A percentile compares a stretch with the other conserved stretches of the same genome.
Conservation (phyloP, 2,888 invertebrate species). For the Cordylochernes scorpioides region DNA sequence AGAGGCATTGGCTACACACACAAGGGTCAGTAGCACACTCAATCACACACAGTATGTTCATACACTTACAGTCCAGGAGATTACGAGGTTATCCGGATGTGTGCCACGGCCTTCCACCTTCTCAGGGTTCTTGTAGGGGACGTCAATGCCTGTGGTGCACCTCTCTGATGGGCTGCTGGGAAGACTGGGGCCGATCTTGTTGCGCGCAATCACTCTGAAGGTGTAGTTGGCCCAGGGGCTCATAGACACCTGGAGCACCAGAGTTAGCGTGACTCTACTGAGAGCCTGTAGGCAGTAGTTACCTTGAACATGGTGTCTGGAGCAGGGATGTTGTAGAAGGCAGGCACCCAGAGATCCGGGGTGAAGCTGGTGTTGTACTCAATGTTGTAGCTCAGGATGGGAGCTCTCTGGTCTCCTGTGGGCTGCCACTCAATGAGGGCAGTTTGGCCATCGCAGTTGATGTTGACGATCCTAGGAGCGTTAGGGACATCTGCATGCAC, state of each 20-base stretch:
- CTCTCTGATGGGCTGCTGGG: constrained; percentile 55
- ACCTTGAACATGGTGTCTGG: constrained; percentile 39
- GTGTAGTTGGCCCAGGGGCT: constrained; percentile 88
- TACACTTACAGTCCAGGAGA: constrained; percentile 70
- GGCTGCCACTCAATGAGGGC: constrained; percentile 63
- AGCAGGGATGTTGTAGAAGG: constrained; percentile 46
- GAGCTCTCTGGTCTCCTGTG: constrained; percentile 79
- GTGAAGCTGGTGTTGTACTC: constrained; percentile 82
- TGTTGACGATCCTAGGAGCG: constrained; percentile 37
- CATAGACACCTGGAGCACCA: constrained; percentile 30
- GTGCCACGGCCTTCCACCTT: constrained; percentile 70
- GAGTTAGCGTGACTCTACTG: too few species aligned
- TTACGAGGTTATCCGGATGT: constrained; percentile 62
- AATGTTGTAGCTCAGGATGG: constrained; percentile 62
- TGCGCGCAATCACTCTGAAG: constrained; percentile 69
- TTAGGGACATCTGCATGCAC: constrained; percentile 62
- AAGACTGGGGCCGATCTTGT: constrained; percentile 63
- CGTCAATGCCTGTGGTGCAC: constrained; percentile 59
- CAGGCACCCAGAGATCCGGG: constrained; percentile 64
- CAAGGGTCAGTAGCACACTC: too few species aligned
- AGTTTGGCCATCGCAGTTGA: constrained; percentile 39
- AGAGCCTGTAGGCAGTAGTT: not conserved
- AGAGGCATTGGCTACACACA: constrained; percentile 83
- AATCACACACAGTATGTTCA: too few species aligned
- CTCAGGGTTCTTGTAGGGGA: constrained; percentile 75